Evolutionary conservation across 2,888 invertebrate genomes (phyloP).

Genomic region (Dryocosmus kuriphilus): DNA sequence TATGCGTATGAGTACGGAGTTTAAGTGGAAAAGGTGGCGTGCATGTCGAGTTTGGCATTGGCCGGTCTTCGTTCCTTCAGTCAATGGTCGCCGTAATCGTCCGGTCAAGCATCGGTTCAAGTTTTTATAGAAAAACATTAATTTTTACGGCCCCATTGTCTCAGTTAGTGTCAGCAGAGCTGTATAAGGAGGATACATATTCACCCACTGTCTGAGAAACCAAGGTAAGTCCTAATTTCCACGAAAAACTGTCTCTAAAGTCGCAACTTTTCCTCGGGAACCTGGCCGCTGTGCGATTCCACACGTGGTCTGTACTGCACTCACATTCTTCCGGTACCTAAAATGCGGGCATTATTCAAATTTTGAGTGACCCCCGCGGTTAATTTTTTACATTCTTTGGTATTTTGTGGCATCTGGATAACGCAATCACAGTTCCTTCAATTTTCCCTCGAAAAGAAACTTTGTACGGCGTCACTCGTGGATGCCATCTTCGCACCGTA

Average conservation of each 20-base stretch:
- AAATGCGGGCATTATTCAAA: background rate
- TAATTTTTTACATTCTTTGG: background rate
- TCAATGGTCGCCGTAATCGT: slow-evolving; percentile 68
- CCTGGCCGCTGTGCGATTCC: slow-evolving; percentile 42
- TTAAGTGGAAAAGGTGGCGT: slow-evolving; percentile 55
- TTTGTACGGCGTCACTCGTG: slow-evolving; percentile 71
- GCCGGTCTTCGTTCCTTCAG: slow-evolving; percentile 65
- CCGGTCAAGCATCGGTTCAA: slow-evolving; percentile 70
- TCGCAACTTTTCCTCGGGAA: background rate
- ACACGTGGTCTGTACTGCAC: slow-evolving; percentile 55
- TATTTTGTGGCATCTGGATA: background rate
- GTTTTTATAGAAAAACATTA: slow-evolving; percentile 70
- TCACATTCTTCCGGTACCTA: slow-evolving; percentile 39
- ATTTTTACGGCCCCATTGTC: slow-evolving; percentile 69
- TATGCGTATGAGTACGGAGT: background rate
- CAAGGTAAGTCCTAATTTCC: slow-evolving; percentile 48
- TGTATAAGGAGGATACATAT: slow-evolving; percentile 46
- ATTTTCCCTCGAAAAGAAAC: slow-evolving; percentile 24
- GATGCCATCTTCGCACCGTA: slow-evolving; percentile 73
- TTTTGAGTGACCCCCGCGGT: background rate
- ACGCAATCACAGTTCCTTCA: background rate
- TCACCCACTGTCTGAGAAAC: slow-evolving; percentile 26
- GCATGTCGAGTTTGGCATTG: slow-evolving; percentile 61
- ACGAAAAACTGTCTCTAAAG: background rate
- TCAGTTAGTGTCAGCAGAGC: slow-evolving; percentile 63